Base-by-base conservation (phyloP, 2,888 invertebrate species). In the Rhorus exstirpatorius region DNA sequence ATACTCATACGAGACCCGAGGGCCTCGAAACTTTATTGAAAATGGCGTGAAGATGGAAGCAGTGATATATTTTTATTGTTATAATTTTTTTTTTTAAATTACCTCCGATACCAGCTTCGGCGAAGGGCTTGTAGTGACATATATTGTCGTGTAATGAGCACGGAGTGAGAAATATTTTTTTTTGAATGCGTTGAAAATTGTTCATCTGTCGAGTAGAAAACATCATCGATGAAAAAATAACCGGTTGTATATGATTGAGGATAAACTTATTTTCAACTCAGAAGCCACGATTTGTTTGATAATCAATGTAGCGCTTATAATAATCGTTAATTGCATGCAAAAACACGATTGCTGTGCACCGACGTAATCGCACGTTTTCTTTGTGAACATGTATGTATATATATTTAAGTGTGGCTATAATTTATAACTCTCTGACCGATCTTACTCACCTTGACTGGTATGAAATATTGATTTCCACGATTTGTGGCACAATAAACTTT, bases 361-460 rank as follows among this genome's bases (percentile, higher is more conserved):
- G 14, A 61, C 35, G 24, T 53, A 70, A 53, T 55, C 35, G 35
- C 60, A 19, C 41, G 60, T 53, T 61, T 53, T 46, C 14, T 26
- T 38, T 41, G n/a, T 24, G n/a, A n/a, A 31, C 41, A 55, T 1
- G 8, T 49, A 35, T 17, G 8, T 17, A 8, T 17, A 38, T 35
- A 6, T 12, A 51, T 24, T 14, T 19, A 67, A 60, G n/a, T n/a
- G 8, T 38, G n/a, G 1, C 49, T 49, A 17, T 8, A 46, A 61
- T 63, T 71, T 74, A 55, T 24, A 53, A 60, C 63, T 17, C 21
- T 46, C 41, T 58, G 76, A 26, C 26, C 51, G 21, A 53, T 81
- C 63, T 68, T 41, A 68, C 77, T 78, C 72, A 83, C 83, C 81
- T 83, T 83, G 83, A 81, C 78, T 51, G 77, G 68, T 26, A 70